Evolutionary conservation across 2,888 invertebrate species (phyloP).

Genomic region (Calephelis perditalis): DNA sequence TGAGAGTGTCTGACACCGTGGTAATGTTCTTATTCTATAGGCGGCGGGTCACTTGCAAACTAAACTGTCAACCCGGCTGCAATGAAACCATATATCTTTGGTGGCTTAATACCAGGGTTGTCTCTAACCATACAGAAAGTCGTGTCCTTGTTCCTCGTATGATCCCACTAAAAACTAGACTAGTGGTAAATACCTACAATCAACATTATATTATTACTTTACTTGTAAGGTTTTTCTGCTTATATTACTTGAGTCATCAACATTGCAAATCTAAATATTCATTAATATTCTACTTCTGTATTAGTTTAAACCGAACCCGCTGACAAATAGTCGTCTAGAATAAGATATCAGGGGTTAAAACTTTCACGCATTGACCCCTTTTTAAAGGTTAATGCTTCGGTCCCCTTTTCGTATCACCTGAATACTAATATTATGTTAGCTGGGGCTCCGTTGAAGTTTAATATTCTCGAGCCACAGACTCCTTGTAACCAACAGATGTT

Average conservation of each 20-base stretch:
- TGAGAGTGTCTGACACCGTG: too few relatives aligned
- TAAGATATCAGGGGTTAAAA: constrained; percentile 71
- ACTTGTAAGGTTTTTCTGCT: too few relatives aligned
- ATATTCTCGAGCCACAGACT: constrained; percentile 28
- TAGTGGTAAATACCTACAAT: too few relatives aligned
- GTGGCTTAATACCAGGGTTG: too few relatives aligned
- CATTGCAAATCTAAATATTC: constrained; percentile 4
- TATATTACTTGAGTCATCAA: neutral
- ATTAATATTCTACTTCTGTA: constrained; percentile 19
- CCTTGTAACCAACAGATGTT: constrained; percentile 27
- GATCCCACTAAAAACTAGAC: too few relatives aligned
- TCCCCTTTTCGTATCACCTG: constrained; percentile 54
- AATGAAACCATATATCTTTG: too few relatives aligned
- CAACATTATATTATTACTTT: too few relatives aligned
- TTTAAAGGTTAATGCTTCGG: constrained; percentile 72
- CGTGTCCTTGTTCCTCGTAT: too few relatives aligned
- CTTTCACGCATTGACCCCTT: constrained; percentile 74
- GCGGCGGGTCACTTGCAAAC: too few relatives aligned
- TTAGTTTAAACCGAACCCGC: constrained; percentile 23
- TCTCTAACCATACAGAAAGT: too few relatives aligned
- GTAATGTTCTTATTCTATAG: too few relatives aligned
- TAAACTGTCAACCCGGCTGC: too few relatives aligned
- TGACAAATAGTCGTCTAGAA: constrained; percentile 59
- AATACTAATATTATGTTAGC: constrained; percentile 57
- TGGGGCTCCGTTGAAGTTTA: constrained; percentile 25